These are phyloP conservation scores for Cephonodes hylas DNA, from an alignment of 2,888 invertebrate species.

Conservation along the genomic window DNA sequence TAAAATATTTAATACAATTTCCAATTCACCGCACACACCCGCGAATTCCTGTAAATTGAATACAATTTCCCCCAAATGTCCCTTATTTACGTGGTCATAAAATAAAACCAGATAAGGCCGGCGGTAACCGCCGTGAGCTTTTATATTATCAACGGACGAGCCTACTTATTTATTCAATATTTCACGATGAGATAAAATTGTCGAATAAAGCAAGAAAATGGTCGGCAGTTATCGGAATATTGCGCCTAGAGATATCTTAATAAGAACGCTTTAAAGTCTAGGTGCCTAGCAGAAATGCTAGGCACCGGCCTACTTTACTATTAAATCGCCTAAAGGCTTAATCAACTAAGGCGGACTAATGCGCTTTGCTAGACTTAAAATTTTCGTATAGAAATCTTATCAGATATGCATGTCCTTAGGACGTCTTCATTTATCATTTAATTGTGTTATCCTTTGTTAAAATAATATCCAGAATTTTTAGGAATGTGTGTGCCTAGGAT, in stretches of 20 bases:
- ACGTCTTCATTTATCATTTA: too few relatives aligned
- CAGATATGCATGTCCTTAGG: too few relatives aligned
- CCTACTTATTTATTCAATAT: constrained; percentile 44
- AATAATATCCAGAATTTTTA: too few relatives aligned
- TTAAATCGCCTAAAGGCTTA: too few relatives aligned
- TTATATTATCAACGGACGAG: constrained; percentile 30
- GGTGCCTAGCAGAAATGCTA: too few relatives aligned
- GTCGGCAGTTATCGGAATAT: background rate
- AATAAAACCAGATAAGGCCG: constrained; percentile 40
- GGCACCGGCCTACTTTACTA: too few relatives aligned
- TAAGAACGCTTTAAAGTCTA: too few relatives aligned
- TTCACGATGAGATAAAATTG: constrained; percentile 32
- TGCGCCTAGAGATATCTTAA: background rate
- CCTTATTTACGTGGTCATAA: constrained; percentile 48
- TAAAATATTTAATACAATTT: background rate
- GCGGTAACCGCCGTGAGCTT: constrained; percentile 25
- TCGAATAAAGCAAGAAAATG: constrained; percentile 17
- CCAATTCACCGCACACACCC: background rate
- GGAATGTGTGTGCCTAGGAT: too few relatives aligned
- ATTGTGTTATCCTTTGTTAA: too few relatives aligned
- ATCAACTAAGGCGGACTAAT: too few relatives aligned
- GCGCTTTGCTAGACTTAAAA: too few relatives aligned
- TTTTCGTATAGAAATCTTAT: too few relatives aligned
- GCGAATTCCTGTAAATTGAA: constrained; percentile 32
- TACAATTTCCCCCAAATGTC: constrained; percentile 33